Base-by-base conservation (phyloP, 2,113 vertebrate genomes). In the Ceyx margarethae region DNA sequence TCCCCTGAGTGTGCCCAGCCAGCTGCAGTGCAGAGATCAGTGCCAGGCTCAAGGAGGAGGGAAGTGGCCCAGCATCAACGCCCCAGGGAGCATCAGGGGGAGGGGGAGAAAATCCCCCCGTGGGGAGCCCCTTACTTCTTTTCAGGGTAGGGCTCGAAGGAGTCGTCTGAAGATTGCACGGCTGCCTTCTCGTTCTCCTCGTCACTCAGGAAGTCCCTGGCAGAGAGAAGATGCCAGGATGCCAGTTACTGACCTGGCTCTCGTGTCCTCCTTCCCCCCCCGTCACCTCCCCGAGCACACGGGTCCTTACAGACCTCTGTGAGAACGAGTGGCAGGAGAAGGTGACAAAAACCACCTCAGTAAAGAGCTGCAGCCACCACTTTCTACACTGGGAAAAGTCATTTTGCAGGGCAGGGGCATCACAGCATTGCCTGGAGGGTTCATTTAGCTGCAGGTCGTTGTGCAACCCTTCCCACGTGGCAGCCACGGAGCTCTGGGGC, bases 151-250 rank as follows among this genome's bases (percentile, higher is more conserved):
- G 98, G 98, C 93, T 99, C 98, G 2, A 98, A 98, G 91, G 98
- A 94, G 75, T 98, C 98, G 2, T 99, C 98, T 3, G 98, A 98
- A 12, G 98, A 97, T 12, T 81, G 97, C 40, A 93, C 57, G 5
- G 96, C 98, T 74, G 97, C 97, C 85, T 96, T 97, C 54, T 98
- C 98, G 0, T 95, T 97, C 28, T 98, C 98, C 0, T 98, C 98
- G 0, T 98, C 98, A 0, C 98, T 98, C 65, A 97, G 96, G 85
- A 97, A 88, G 57, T 98, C 98, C 95, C 99, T 99, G 91, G 37
- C 79, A 79, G 90, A 95, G 61, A 94, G 74, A 51, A 96, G 45
- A 53, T 3, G 48, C 8, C 35, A 33, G 84, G 45, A 50, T 3
- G 48, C 8, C 35, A 33, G 84, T 97, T 61, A 96, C 62, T 15